Conservation (phyloP, 2,113 vertebrate species). For the Illadopsis cleaveri region DNA sequence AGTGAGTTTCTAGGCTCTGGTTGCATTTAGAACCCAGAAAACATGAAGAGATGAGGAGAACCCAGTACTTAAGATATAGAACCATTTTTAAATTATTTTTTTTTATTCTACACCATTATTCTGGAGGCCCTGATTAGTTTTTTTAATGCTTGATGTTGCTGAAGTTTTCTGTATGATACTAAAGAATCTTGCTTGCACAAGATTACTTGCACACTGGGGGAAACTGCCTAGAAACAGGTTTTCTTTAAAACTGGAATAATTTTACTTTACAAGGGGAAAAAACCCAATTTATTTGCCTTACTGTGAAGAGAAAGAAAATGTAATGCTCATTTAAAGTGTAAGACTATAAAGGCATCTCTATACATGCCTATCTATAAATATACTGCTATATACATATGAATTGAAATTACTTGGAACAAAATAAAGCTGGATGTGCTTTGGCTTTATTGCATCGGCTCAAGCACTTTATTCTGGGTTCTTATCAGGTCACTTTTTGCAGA, state of each 20-base stretch:
- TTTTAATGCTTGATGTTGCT: background rate
- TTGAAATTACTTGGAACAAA: background rate
- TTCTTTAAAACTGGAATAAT: background rate
- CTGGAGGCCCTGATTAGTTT: background rate
- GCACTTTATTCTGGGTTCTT: background rate
- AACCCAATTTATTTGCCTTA: background rate
- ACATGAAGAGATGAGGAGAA: background rate
- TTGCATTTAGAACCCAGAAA: background rate
- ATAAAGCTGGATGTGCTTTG: background rate
- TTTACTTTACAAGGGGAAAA: background rate
- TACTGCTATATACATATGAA: background rate
- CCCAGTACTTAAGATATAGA: background rate
- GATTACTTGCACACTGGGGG: background rate
- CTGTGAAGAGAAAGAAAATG: background rate
- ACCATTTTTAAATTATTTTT: fast-evolving
- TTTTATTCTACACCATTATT: background rate
- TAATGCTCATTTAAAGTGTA: background rate
- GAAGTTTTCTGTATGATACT: background rate
- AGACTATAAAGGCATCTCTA: background rate
- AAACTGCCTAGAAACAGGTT: background rate
- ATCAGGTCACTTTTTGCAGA: background rate
- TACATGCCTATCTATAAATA: background rate
- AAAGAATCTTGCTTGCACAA: no score
- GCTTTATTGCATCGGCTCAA: background rate
- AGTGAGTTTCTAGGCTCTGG: background rate